Evolutionary conservation across 2,113 vertebrate genomes (phyloP).

Genomic region (Girardinichthys multiradiatus): DNA sequence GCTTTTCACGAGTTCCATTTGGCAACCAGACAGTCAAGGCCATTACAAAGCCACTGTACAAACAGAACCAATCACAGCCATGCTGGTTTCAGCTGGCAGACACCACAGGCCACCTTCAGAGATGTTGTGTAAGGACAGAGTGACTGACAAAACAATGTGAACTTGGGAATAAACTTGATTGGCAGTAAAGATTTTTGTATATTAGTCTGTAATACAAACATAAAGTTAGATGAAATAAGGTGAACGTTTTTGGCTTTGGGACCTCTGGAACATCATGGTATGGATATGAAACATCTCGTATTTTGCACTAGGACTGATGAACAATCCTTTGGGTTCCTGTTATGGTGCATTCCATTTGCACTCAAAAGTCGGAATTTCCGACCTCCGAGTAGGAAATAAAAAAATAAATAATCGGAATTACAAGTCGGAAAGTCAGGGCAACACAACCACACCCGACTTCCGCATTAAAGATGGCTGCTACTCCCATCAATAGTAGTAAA

Average conservation of each 20-base stretch:
- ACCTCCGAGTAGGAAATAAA: too few relatives aligned
- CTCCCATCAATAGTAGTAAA: too few relatives aligned
- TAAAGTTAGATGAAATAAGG: background rate
- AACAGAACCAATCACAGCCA: constrained; percentile 2
- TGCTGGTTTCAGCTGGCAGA: constrained; percentile 2
- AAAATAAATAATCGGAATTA: too few relatives aligned
- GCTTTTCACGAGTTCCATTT: background rate
- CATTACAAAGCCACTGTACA: background rate
- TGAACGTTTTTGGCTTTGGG: background rate
- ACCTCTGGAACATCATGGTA: background rate
- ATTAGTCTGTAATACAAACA: too few relatives aligned
- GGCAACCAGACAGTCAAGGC: background rate
- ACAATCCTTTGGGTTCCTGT: background rate
- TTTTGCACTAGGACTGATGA: background rate
- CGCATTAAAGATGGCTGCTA: too few relatives aligned
- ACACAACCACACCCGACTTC: too few relatives aligned
- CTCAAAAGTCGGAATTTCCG: too few relatives aligned
- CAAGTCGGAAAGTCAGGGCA: too few relatives aligned
- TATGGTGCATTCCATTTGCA: too few relatives aligned
- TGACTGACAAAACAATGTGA: background rate
- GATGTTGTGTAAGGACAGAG: background rate
- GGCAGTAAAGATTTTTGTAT: too few relatives aligned
- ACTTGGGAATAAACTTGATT: background rate
- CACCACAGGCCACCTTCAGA: background rate
- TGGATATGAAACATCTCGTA: background rate